These are phyloP conservation scores for Drosophila lacteicornis DNA, from an alignment of 1,140 invertebrate genomes.

Conservation along the genomic window DNA sequence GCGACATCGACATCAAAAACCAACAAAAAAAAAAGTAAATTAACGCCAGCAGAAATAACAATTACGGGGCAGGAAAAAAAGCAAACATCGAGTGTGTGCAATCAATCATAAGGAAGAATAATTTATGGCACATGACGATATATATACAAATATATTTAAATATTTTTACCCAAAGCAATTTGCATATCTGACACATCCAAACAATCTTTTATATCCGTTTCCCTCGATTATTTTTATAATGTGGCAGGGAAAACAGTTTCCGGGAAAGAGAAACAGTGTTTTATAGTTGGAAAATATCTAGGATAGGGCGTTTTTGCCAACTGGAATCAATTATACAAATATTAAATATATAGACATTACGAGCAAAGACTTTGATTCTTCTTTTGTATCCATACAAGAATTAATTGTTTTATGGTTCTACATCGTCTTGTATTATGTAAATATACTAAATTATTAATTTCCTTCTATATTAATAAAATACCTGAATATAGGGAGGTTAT, in stretches of 20 bases:
- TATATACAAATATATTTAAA: conserved; percentile 12
- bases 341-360: neutral
- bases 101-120: conserved; percentile 59
- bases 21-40: conserved; percentile 22
- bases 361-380: no score
- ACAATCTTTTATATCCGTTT: conserved; percentile 24
- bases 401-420: neutral
- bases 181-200: conserved; percentile 39
- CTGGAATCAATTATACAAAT: neutral
- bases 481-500: neutral
- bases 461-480: neutral
- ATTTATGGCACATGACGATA: conserved; percentile 37
- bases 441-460: no score
- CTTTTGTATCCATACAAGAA: no score
- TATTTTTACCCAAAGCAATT: conserved; percentile 19
- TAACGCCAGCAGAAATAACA: conserved; percentile 45
- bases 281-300: conserved; percentile 1
- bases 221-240: conserved; percentile 7
- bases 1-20: conserved; percentile 42
- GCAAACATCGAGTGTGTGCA: conserved; percentile 47
- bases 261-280: neutral
- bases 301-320: no score
- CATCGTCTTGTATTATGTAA: neutral
- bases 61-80: conserved; percentile 20
- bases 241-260: neutral